These are phyloP conservation scores for Meloidogyne hapla DNA, from an alignment of 1,140 invertebrate genomes.

Conservation along the genomic window DNA sequence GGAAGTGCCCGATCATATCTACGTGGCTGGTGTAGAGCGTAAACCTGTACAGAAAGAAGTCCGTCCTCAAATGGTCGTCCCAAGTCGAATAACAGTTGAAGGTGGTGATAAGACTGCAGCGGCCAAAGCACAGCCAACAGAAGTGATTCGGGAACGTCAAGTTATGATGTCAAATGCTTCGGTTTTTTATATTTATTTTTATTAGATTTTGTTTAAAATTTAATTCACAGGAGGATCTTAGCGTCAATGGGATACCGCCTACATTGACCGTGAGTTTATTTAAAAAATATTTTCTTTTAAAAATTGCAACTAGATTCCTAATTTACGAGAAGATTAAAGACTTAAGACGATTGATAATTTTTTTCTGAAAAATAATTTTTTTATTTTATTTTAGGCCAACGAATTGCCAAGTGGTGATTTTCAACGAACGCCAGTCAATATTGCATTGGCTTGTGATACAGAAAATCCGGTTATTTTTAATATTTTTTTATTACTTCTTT, in stretches of 20 bases:
- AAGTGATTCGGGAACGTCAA: conserved; percentile 16
- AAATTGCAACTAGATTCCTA: no score
- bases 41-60: not conserved
- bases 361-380: not conserved
- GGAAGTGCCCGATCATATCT: conserved; percentile 23
- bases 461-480: not conserved
- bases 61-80: conserved; percentile 17
- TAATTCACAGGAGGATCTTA: conserved; percentile 16
- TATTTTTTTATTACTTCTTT: conserved; percentile 5
- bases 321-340: no score
- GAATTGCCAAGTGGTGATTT: not conserved
- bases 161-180: not conserved
- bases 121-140: conserved; percentile 22
- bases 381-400: not conserved
- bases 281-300: not conserved
- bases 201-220: not conserved
- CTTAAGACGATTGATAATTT: no score
- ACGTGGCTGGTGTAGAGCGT: conserved; percentile 10
- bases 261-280: conserved; percentile 14
- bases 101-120: conserved; percentile 19
- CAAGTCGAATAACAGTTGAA: conserved; percentile 22
- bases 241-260: conserved; percentile 11
- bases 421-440: not conserved
- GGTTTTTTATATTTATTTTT: not conserved
- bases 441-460: not conserved